Conservation (phyloP, 64 coral and sea anemone genomes). For the Montipora sp. region DNA sequence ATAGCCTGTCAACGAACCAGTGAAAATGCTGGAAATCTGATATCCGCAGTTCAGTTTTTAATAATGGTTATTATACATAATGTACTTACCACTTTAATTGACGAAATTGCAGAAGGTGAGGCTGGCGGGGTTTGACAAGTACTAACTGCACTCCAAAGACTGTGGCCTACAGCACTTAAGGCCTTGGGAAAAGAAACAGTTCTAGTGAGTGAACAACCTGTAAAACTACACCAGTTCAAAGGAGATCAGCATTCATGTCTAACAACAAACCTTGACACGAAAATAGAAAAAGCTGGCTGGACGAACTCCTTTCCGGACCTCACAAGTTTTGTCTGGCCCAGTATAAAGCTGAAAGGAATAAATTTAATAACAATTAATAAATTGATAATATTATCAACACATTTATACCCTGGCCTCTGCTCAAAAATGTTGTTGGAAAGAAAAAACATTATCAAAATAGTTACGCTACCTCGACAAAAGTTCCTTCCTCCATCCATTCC, state of each 20-base stretch:
- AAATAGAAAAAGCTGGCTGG: conserved; percentile 93
- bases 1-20: too few species aligned
- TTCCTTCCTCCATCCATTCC: conserved; percentile 79
- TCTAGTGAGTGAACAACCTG: not conserved
- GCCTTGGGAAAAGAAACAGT: conserved; percentile 52
- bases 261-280: conserved; percentile 81
- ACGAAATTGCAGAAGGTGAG: conserved; percentile 78
- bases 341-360: conserved; percentile 69
- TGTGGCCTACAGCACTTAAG: conserved; percentile 78
- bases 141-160: conserved; percentile 89
- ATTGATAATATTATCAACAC: not conserved
- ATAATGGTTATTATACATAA: too few species aligned
- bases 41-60: too few species aligned
- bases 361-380: too few species aligned
- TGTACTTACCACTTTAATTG: conserved; percentile 82
- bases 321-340: conserved; percentile 81
- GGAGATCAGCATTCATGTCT: too few species aligned
- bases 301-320: conserved; percentile 83
- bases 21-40: too few species aligned
- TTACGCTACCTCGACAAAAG: conserved; percentile 67
- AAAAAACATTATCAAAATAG: not conserved
- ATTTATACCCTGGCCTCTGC: not conserved
- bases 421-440: not conserved
- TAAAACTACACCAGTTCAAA: too few species aligned
- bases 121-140: conserved; percentile 93